Base-by-base conservation (phyloP, 2,113 vertebrate species). In the Isichthys henryi region DNA sequence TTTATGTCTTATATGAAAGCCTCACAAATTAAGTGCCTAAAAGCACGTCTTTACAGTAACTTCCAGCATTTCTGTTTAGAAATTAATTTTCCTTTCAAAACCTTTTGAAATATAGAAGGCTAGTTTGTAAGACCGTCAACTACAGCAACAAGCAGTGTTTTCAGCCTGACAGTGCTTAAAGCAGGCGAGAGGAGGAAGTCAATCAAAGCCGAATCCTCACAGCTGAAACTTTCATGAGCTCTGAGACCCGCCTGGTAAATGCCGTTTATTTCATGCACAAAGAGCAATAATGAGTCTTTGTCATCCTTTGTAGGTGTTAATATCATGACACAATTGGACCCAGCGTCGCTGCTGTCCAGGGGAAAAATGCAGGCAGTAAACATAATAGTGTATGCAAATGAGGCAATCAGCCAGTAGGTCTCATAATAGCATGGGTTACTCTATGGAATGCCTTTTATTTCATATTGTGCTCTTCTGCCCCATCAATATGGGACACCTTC, bases 271-370 rank as follows among this genome's bases (percentile, higher is more conserved):
- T 89, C 74, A 11, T 58, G 92, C 89, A 93, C 92, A 91, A 90
- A 93, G 91, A 92, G 83, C 45, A 48, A 90, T 56, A 92, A 91
- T 89, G 91, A 88, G 91, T 89, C 74, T 93, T 93, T 93, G 91
- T 93, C 94, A 92, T 93, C 92, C 92, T 86, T 92, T 90, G 90
- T 92, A 93, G 94, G 94, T 94, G 92, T 93, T 93, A 95, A 94
- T 95, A 80, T 80, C 74, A 39, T 43, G 74, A 43, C 74, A 43
- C 74, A 80, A 80, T 39, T 43, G 74, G 74, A 6, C 35, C 74
- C 74, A 3, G 15, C 15, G 35, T 80, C 15, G 35, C 74, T 43
- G 31, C 74, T 80, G 70, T 88, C 53, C 8, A 90, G 92, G 92
- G 91, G 91, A 17, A 45, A 92, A 92, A 93, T 92, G 89, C 56